These are phyloP conservation scores for Epizoanthus stellaris DNA, from an alignment of 92 coral and sea anemone species.

Conservation along the genomic window DNA sequence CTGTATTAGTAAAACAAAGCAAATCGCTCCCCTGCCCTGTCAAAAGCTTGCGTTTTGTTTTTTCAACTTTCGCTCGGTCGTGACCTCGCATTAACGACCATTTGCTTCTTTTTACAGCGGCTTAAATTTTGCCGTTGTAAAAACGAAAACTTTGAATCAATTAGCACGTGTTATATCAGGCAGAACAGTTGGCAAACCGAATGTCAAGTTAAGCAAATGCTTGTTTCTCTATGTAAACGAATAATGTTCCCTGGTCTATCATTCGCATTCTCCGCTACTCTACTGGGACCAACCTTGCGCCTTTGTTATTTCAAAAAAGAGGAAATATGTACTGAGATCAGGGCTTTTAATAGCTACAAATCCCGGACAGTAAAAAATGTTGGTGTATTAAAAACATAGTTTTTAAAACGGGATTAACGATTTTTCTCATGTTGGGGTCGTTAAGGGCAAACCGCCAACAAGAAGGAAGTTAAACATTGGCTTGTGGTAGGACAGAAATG, in stretches of 20 bases:
- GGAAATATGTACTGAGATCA: neutral
- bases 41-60: slow-evolving; percentile 26
- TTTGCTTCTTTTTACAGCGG: slow-evolving; percentile 26
- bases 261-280: neutral
- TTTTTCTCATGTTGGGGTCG: neutral
- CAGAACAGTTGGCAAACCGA: slow-evolving; percentile 28
- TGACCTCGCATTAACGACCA: slow-evolving; percentile 31
- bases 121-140: slow-evolving; percentile 30
- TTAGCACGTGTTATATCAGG: slow-evolving; percentile 41
- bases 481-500: slow-evolving; percentile 8
- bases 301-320: neutral
- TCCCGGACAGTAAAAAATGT: neutral
- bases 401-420: neutral
- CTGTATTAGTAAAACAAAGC: slow-evolving; percentile 18
- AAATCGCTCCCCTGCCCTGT: slow-evolving; percentile 13
- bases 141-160: slow-evolving; percentile 31
- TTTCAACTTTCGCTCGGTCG: slow-evolving; percentile 11
- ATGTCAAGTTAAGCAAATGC: slow-evolving; percentile 36
- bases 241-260: neutral
- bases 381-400: neutral
- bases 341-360: neutral
- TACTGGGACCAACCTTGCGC: neutral
- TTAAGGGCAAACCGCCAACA: neutral
- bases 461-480: neutral
- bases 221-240: slow-evolving; percentile 33